Evolutionary conservation across 2,113 vertebrate genomes (phyloP).

Genomic region (Orycteropus afer): DNA sequence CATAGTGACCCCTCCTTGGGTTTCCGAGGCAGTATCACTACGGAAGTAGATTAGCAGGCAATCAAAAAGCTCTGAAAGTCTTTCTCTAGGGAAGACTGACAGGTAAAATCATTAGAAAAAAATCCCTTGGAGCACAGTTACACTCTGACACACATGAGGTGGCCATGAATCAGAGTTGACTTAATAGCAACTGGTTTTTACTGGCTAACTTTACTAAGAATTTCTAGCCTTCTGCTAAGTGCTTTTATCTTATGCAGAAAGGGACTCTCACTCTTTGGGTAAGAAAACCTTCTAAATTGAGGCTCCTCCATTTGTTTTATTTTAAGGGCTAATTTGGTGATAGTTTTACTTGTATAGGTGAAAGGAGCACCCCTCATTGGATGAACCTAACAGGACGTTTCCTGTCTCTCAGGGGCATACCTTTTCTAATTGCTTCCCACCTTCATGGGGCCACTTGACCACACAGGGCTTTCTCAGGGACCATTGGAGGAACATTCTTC

Average conservation of each 20-base stretch:
- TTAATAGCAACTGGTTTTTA: background rate
- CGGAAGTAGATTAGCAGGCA: background rate
- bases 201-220: background rate
- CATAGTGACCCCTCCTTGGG: too few species aligned
- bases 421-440: background rate
- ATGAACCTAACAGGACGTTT: background rate
- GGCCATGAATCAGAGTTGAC: background rate
- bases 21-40: too few species aligned
- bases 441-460: background rate
- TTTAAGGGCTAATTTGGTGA: background rate
- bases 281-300: background rate
- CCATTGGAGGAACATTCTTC: background rate
- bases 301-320: background rate
- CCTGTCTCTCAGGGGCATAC: rapidly evolving
- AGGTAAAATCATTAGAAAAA: background rate
- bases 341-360: background rate
- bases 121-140: background rate
- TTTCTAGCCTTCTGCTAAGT: background rate
- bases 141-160: too few species aligned
- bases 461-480: background rate
- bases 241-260: background rate
- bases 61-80: background rate
- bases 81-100: background rate
- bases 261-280: background rate
- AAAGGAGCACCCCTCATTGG: background rate